These are phyloP conservation scores for Platygyra sinensis DNA, from an alignment of 64 coral and sea anemone species.

Conservation along the genomic window DNA sequence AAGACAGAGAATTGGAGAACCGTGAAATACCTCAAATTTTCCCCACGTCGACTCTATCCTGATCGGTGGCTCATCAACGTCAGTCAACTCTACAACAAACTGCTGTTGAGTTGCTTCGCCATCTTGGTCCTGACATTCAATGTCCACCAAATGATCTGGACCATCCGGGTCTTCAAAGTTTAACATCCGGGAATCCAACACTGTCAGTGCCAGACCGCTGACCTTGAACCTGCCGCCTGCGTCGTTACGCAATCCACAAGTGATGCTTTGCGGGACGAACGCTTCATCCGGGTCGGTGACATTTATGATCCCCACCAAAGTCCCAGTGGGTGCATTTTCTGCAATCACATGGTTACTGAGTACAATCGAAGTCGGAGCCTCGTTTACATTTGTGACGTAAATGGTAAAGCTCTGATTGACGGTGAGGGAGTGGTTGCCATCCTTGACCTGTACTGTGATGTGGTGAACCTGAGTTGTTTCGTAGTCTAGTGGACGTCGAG, in stretches of 20 bases:
- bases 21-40: constrained; percentile 53
- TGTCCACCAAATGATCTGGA: constrained; percentile 64
- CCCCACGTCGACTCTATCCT: constrained; percentile 51
- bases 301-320: constrained; percentile 55
- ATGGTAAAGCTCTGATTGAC: constrained; percentile 79
- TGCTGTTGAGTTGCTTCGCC: constrained; percentile 66
- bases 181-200: constrained; percentile 59
- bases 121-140: constrained; percentile 82
- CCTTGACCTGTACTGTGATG: constrained; percentile 42
- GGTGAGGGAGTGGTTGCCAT: constrained; percentile 38
- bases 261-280: constrained; percentile 55
- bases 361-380: constrained; percentile 63
- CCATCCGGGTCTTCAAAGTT: constrained; percentile 62
- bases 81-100: constrained; percentile 47
- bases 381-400: constrained; percentile 81
- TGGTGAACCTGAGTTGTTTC: constrained; percentile 54
- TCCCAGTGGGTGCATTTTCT: constrained; percentile 66
- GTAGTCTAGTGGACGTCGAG: constrained; percentile 65
- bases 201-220: constrained; percentile 46
- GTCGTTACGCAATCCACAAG: constrained; percentile 73
- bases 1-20: too few species aligned
- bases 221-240: constrained; percentile 70
- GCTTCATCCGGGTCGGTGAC: constrained; percentile 73
- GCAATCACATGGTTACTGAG: constrained; percentile 33
- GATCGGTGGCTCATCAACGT: constrained; percentile 69